phyloP scores from a whole-genome alignment of 1,140 invertebrate species.

The Ladona fulva region DNA sequence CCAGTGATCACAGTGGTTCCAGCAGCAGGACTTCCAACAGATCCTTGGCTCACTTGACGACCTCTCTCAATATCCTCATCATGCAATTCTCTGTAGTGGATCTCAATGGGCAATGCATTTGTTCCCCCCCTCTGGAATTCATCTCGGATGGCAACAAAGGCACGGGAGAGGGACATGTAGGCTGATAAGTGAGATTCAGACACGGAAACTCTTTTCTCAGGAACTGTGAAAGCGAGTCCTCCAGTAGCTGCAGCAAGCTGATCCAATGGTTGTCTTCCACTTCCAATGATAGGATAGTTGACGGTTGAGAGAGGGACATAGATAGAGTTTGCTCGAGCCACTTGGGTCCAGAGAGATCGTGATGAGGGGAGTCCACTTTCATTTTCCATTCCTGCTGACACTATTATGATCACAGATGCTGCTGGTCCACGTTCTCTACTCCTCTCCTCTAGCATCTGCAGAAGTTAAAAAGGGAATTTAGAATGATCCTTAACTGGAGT shows the following conservation, averaged over 20 bases:
- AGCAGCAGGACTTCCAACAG: background rate
- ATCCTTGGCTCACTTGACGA: background rate
- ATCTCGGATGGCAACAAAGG: slow-evolving; percentile 39
- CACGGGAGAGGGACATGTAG: slow-evolving; percentile 43
- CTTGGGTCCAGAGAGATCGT: background rate
- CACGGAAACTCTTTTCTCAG: slow-evolving; percentile 41
- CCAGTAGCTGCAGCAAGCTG: slow-evolving; percentile 37
- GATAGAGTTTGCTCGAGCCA: slow-evolving; percentile 26
- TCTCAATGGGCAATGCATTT: slow-evolving; percentile 43
- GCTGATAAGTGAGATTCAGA: slow-evolving; percentile 39
- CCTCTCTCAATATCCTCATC: background rate
- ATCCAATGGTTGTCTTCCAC: slow-evolving; percentile 33
- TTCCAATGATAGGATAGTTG: slow-evolving; percentile 38
- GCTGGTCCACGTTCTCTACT: slow-evolving; percentile 35
- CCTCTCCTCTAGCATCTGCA: slow-evolving; percentile 40
- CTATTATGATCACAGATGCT: slow-evolving; percentile 43
- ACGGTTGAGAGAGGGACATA: slow-evolving; percentile 39
- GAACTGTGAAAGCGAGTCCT: slow-evolving; percentile 39
- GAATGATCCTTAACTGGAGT: too few species aligned
- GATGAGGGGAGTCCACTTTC: slow-evolving; percentile 24
- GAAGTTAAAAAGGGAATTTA: slow-evolving; percentile 7
- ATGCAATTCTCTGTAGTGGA: slow-evolving; percentile 23
- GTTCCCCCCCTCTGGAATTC: slow-evolving; percentile 40
- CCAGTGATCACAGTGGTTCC: slow-evolving; percentile 28
- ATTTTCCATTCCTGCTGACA: slow-evolving; percentile 40